Conservation (phyloP, 2,797 vertebrate genomes). For the Myotis myotis region DNA sequence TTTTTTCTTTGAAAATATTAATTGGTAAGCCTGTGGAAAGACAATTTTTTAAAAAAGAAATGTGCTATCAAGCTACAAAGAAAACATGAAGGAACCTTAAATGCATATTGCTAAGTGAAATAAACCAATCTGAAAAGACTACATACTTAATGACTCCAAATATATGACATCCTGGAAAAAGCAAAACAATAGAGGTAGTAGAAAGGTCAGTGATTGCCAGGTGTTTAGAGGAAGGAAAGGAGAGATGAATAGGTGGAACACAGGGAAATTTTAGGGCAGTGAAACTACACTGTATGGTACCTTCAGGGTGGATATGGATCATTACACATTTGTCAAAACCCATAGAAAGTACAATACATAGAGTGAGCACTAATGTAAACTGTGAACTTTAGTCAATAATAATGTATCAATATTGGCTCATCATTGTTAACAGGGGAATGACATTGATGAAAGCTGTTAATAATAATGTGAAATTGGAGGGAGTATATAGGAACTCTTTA, state of each 20-base stretch:
- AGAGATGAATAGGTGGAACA: background rate
- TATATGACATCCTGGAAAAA: background rate
- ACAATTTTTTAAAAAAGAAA: background rate
- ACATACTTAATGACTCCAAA: background rate
- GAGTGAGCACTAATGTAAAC: background rate
- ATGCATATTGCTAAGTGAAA: background rate
- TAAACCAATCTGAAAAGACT: background rate
- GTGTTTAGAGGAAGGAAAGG: background rate
- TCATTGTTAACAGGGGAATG: background rate
- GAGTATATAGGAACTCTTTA: background rate
- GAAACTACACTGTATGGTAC: background rate
- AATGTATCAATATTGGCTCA: background rate
- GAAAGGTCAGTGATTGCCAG: background rate
- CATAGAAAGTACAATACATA: background rate
- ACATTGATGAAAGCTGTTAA: background rate
- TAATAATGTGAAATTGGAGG: background rate
- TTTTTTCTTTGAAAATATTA: constrained; percentile 47
- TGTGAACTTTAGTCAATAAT: background rate
- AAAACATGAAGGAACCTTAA: background rate
- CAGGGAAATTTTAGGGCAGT: background rate
- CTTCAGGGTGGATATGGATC: background rate
- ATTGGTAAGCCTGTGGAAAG: background rate
- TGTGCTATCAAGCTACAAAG: background rate
- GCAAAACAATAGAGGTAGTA: background rate
- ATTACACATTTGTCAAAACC: background rate